Percentiles rank a stretch among this genome's conserved stretches.
phyloP scores from a whole-genome alignment of 2,888 invertebrate species.

The Leucophora obtusa region DNA sequence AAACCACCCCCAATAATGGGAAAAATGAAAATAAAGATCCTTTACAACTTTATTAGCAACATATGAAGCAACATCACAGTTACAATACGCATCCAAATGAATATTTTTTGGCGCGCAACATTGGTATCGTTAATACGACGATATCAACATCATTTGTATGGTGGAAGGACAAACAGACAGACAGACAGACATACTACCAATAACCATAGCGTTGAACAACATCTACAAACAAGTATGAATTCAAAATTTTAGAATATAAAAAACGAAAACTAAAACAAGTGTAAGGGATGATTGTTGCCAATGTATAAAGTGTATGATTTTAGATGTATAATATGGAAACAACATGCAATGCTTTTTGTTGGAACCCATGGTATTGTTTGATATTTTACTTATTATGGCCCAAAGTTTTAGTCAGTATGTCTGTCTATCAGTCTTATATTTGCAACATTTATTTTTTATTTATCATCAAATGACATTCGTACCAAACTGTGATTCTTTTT shows the following conservation, averaged over 20 bases:
- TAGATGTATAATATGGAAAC: background rate
- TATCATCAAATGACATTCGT: conserved; percentile 24
- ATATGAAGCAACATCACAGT: conserved; percentile 35
- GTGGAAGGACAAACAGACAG: too few relatives aligned
- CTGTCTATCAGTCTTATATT: too few relatives aligned
- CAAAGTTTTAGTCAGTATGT: conserved; percentile 27
- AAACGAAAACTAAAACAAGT: background rate
- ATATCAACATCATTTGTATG: background rate
- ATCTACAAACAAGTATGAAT: background rate
- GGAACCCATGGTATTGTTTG: conserved; percentile 19
- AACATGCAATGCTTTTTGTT: conserved; percentile 1
- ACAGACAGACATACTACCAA: conserved; percentile 35
- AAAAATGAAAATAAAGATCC: conserved; percentile 53
- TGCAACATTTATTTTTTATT: conserved; percentile 4
- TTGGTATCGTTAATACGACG: background rate
- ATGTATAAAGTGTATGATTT: background rate
- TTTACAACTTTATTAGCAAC: conserved; percentile 60
- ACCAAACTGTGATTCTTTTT: conserved; percentile 50
- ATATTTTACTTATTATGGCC: background rate
- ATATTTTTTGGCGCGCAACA: conserved; percentile 57
- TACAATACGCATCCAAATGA: background rate
- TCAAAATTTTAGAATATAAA: conserved; percentile 22
- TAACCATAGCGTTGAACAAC: conserved; percentile 41
- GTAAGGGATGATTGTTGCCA: too few relatives aligned
- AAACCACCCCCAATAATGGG: conserved; percentile 59